A percentile compares a stretch with the other conserved stretches of the same genome.
These are phyloP conservation scores for Anolis apletophallus DNA, from an alignment of 2,797 vertebrate species.

Conservation along the genomic window DNA sequence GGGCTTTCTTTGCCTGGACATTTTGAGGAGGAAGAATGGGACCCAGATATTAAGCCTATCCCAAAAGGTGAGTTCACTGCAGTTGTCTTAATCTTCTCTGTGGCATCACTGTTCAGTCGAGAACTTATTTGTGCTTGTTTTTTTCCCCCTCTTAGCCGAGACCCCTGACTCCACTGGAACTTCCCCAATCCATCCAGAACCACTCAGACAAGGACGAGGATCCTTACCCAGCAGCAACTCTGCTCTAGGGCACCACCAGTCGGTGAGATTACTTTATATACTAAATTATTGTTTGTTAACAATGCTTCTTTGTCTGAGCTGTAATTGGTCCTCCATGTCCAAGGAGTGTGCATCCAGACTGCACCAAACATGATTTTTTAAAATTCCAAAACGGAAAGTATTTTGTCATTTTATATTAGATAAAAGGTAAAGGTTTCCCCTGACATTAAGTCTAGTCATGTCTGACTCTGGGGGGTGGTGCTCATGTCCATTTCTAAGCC, in stretches of 20 bases:
- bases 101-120: background rate
- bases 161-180: conserved; percentile 67
- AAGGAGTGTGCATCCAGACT: too few species aligned
- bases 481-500: too few species aligned
- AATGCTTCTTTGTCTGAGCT: background rate
- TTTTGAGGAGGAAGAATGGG: conserved; percentile 78
- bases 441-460: too few species aligned
- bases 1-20: conserved; percentile 73
- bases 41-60: conserved; percentile 75
- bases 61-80: conserved; percentile 67
- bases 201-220: conserved; percentile 41
- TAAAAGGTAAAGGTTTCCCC: too few species aligned
- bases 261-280: conserved; percentile 54
- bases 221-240: conserved; percentile 61
- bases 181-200: conserved; percentile 62
- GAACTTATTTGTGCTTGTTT: background rate
- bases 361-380: too few species aligned
- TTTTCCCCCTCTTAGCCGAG: conserved; percentile 59
- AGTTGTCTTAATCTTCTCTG: background rate
- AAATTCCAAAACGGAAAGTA: too few species aligned
- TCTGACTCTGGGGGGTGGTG: too few species aligned
- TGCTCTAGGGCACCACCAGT: conserved; percentile 59
- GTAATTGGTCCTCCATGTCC: too few species aligned
- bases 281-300: background rate
- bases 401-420: too few species aligned